Evolutionary conservation across 1,140 invertebrate species (phyloP), one percentile per base, ranked within the genome.

Genomic region (Mesaphorura yosii): DNA sequence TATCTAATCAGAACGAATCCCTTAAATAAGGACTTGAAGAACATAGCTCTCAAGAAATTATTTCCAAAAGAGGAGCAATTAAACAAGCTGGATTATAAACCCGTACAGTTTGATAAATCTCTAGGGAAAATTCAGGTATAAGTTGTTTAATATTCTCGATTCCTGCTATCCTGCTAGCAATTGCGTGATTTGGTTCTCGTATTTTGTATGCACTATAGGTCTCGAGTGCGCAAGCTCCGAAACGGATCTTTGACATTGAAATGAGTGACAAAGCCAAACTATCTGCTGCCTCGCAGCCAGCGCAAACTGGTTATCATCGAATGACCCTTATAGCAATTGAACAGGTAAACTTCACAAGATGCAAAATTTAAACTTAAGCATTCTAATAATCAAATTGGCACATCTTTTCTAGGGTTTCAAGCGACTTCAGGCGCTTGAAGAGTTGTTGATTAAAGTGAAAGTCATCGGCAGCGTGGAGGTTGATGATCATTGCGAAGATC

Each of bases 91-190:
- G 70, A 78, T 0, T 86, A 85, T 58, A 80, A 81, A 2, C 84
- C 87, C 10, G 68, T 82, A 40, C 86, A 90, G 63, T 92, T 93
- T 71, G 89, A 93, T 72, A 91, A 91, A 66, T 92, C 89, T 1
- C 71, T 95, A 17, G 88, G 88, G 47, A 86, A 88, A 69, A 69
- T 90, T 28, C 83, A 81, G 66, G 75, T 58, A 54, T 10, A 23
- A 26, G n/a, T 20, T 25, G 22, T 46, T 56, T 53, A 12, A 15
- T 14, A 51, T 51, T 10, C 46, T 46, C 19, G 5, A 25, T 25
- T n/a, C 23, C 37, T 6, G 29, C 7, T 12, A 20, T 45, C 19
- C 23, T 12, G n/a, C n/a, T 15, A 19, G 4, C 17, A 25, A 39
- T 54, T 23, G 22, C 28, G 6, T 54, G 6, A 38, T 22, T 47